A percentile compares a stretch with the other conserved stretches of the same genome.
phyloP scores from a whole-genome alignment of 1,140 invertebrate species.

The Harlomillsia oculata region DNA sequence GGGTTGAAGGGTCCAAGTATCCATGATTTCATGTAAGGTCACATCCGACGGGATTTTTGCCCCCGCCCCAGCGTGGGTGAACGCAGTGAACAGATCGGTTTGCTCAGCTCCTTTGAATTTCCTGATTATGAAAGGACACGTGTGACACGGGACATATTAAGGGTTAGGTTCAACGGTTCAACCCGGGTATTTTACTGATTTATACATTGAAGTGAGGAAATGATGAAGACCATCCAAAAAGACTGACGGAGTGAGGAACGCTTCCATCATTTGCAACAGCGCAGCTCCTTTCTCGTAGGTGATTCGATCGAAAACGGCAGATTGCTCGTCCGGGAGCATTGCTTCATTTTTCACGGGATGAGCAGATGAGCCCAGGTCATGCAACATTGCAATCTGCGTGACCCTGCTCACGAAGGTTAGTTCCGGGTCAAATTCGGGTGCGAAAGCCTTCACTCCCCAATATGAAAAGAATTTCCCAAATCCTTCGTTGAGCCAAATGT shows the following conservation, averaged over 20 bases:
- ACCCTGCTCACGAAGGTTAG: conserved; percentile 4
- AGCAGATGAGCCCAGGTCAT: conserved; percentile 3
- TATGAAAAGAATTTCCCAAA: conserved; percentile 19
- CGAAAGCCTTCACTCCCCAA: conserved; percentile 1
- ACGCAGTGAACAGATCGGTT: no score
- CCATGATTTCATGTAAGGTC: conserved; percentile 65
- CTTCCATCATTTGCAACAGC: conserved; percentile 48
- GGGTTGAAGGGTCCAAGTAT: conserved; percentile 82
- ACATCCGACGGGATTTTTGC: no score
- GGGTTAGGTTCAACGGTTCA: no score
- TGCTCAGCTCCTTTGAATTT: no score
- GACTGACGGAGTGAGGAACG: conserved; percentile 46
- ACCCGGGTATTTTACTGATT: no score
- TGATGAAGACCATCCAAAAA: no score
- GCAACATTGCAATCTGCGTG: conserved; percentile 9
- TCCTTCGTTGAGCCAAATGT: conserved; percentile 31
- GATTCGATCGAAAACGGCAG: conserved; percentile 18
- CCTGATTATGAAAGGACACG: no score
- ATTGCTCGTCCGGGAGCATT: background rate
- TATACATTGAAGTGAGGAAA: no score
- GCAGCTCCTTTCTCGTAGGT: conserved; percentile 28
- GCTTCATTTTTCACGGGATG: conserved; percentile 14
- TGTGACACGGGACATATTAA: no score
- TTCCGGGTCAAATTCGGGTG: conserved; percentile 12
- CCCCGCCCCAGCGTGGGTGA: no score